Evolutionary conservation across 2,797 vertebrate genomes (phyloP).

Genomic region (Poecilia wingei): DNA sequence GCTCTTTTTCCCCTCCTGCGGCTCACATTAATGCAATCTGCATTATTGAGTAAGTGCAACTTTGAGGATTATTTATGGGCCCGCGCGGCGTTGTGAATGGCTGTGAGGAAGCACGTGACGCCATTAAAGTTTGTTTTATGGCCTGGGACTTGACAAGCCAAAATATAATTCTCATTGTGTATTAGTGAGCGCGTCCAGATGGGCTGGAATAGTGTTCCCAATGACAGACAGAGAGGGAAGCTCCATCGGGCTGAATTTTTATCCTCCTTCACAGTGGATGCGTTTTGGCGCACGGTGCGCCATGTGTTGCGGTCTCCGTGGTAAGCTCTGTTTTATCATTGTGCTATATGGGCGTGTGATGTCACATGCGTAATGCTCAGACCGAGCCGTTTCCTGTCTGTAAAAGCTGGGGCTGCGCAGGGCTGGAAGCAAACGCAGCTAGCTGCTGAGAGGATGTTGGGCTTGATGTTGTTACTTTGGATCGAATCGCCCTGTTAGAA

Average conservation of each 20-base stretch:
- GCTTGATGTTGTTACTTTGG: slow-evolving; percentile 12
- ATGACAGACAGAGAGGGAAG: slow-evolving; percentile 75
- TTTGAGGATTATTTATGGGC: slow-evolving; percentile 98
- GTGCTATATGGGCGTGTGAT: slow-evolving; percentile 71
- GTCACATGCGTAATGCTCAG: slow-evolving; percentile 56
- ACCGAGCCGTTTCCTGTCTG: slow-evolving; percentile 59
- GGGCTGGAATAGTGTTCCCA: slow-evolving; percentile 88
- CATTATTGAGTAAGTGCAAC: slow-evolving; percentile 91
- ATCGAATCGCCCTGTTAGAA: not conserved
- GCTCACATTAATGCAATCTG: slow-evolving; percentile 78
- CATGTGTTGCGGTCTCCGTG: slow-evolving; percentile 75
- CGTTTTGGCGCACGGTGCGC: slow-evolving; percentile 62
- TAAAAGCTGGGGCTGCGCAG: slow-evolving; percentile 43
- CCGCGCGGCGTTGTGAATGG: slow-evolving; percentile 93
- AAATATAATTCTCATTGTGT: slow-evolving; percentile 99
- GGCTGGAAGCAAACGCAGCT: slow-evolving; percentile 8
- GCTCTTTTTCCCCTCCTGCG: slow-evolving; percentile 47
- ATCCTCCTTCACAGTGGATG: slow-evolving; percentile 70
- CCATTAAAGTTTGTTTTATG: slow-evolving; percentile 99
- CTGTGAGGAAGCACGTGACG: slow-evolving; percentile 97
- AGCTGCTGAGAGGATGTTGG: slow-evolving; percentile 32
- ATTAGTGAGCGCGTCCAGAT: slow-evolving; percentile 98
- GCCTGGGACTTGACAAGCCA: slow-evolving; percentile 99
- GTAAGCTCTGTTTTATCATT: slow-evolving; percentile 86
- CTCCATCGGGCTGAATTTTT: slow-evolving; percentile 64